A percentile compares a stretch with the other conserved stretches of the same genome.
Conservation (phyloP, 1,140 invertebrate genomes). For the Trachymyrmex cornetzi region DNA sequence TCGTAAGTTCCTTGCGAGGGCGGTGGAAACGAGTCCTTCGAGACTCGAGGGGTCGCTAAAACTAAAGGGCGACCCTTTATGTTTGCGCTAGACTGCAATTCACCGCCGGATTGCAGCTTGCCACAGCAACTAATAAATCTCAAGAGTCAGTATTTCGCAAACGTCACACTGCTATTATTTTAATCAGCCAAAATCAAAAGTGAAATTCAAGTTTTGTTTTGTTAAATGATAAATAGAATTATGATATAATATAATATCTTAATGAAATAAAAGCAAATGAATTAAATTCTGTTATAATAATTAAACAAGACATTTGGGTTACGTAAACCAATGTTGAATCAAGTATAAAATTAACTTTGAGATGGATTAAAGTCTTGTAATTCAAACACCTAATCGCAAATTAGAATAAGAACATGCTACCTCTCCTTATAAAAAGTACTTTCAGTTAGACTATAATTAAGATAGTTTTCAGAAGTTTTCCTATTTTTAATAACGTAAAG, state of each 20-base stretch:
- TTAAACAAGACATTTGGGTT: slow-evolving; percentile 8
- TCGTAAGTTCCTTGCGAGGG: slow-evolving; percentile 79
- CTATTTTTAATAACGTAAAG: slow-evolving; percentile 75
- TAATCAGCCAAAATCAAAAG: slow-evolving; percentile 1
- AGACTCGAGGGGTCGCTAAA: slow-evolving; percentile 73
- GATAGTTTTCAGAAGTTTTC: slow-evolving; percentile 69
- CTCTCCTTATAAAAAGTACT: neutral
- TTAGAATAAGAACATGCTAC: neutral
- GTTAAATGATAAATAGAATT: neutral
- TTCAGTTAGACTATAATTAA: slow-evolving; percentile 75
- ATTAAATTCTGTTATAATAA: neutral
- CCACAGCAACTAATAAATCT: slow-evolving; percentile 67
- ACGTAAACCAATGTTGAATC: slow-evolving; percentile 8
- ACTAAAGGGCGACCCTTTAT: slow-evolving; percentile 79
- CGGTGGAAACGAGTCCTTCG: slow-evolving; percentile 78
- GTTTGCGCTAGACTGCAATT: slow-evolving; percentile 68
- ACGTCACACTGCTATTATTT: neutral
- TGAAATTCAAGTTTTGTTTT: neutral
- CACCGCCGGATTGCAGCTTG: slow-evolving; percentile 59
- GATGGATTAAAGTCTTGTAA: neutral
- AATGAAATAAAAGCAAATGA: slow-evolving; percentile 8
- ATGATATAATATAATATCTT: neutral
- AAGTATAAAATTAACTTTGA: neutral
- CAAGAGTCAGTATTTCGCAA: slow-evolving; percentile 36
- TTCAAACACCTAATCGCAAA: slow-evolving; percentile 2